phyloP scores from a whole-genome alignment of 2,888 invertebrate species.

The Polymixis flavicincta region DNA sequence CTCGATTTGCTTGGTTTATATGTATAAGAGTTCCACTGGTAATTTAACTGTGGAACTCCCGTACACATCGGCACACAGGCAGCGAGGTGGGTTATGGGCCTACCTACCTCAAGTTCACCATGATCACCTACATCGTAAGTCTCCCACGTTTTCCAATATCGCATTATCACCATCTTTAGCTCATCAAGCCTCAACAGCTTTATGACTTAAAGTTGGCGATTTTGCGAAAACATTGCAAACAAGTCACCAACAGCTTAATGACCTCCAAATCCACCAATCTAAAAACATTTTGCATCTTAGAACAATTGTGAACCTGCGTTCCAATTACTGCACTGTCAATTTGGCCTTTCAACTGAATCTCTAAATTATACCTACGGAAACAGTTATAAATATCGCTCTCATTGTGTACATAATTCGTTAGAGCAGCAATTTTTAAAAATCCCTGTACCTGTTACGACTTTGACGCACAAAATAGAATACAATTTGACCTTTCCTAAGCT shows the following conservation, averaged over 20 bases:
- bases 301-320: conserved; percentile 7
- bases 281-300: not conserved
- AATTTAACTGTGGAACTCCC: not conserved
- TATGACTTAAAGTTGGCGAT: not conserved
- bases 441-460: conserved; percentile 48
- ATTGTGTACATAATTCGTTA: conserved; percentile 12
- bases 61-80: too few species aligned
- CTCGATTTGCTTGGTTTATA: not conserved
- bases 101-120: not conserved
- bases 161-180: not conserved
- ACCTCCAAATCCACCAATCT: not conserved
- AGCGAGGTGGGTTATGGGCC: not conserved
- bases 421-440: conserved; percentile 27
- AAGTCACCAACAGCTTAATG: not conserved
- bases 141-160: not conserved
- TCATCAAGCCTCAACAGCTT: not conserved
- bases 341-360: conserved; percentile 15
- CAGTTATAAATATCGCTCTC: conserved; percentile 1
- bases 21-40: not conserved
- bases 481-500: conserved; percentile 70
- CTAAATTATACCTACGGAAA: not conserved
- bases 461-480: conserved; percentile 64
- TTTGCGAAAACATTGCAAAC: too few species aligned
- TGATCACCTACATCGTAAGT: not conserved
- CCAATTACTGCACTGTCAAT: not conserved